phyloP scores from a whole-genome alignment of 2,797 vertebrate genomes.

The Falco biarmicus region DNA sequence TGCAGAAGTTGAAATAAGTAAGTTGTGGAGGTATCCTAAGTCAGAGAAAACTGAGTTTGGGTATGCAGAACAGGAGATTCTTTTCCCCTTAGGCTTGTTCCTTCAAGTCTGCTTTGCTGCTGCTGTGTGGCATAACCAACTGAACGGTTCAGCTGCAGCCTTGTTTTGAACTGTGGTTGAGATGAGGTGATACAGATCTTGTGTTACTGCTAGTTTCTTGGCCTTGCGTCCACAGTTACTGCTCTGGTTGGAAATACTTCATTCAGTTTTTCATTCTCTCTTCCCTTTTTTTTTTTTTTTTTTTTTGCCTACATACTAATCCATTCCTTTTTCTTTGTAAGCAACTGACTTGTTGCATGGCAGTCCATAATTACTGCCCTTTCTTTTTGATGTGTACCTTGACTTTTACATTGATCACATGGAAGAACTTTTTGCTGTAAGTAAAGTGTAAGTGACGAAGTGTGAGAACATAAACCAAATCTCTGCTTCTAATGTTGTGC shows the following conservation, averaged over 20 bases:
- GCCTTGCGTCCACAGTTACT: background rate
- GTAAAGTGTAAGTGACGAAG: background rate
- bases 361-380: background rate
- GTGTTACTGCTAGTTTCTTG: background rate
- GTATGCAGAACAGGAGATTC: background rate
- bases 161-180: background rate
- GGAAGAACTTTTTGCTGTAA: background rate
- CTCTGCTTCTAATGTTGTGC: background rate
- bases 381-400: background rate
- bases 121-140: background rate
- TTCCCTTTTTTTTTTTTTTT: background rate
- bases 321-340: background rate
- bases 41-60: background rate
- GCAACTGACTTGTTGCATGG: background rate
- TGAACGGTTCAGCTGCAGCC: background rate
- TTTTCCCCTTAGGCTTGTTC: background rate
- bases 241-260: background rate
- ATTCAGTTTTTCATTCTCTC: background rate
- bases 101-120: background rate
- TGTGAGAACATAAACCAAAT: background rate
- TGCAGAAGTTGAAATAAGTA: background rate
- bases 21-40: background rate
- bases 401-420: background rate
- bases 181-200: background rate
- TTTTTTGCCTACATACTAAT: background rate